Percentiles rank a stretch among this genome's conserved stretches.
Conservation (phyloP, 2,888 invertebrate species). For the Tetramorium bicarinatum region DNA sequence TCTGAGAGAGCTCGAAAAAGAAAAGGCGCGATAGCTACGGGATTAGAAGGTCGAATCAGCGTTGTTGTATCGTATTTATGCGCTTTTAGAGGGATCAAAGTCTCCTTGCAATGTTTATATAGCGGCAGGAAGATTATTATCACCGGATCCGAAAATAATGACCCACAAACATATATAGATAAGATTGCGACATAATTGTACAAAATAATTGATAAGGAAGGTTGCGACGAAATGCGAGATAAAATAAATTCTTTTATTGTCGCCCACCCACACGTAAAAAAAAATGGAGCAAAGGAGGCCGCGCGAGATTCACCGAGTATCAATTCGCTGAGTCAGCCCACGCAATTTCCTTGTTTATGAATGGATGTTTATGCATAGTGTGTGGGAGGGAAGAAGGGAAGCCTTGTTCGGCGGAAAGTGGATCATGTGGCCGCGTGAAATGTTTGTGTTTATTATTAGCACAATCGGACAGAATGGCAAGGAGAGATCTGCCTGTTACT, state of each 20-base stretch:
- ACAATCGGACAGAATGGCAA: background rate
- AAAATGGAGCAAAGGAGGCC: slow-evolving; percentile 17
- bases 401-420: slow-evolving; percentile 35
- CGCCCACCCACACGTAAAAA: background rate
- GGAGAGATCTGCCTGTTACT: slow-evolving; percentile 1
- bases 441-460: slow-evolving; percentile 48
- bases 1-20: background rate
- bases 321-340: slow-evolving; percentile 34
- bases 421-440: slow-evolving; percentile 27
- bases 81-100: slow-evolving; percentile 28
- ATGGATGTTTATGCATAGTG: slow-evolving; percentile 15
- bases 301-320: slow-evolving; percentile 33
- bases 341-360: slow-evolving; percentile 32
- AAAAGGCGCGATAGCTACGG: background rate
- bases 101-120: slow-evolving; percentile 7
- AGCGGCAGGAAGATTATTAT: slow-evolving; percentile 23
- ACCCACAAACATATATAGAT: slow-evolving; percentile 20
- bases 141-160: slow-evolving; percentile 9
- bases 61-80: slow-evolving; percentile 3
- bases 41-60: slow-evolving; percentile 21
- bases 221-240: background rate
- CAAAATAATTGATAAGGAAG: slow-evolving; percentile 10
- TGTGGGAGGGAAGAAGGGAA: slow-evolving; percentile 28
- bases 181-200: background rate
- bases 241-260: slow-evolving; percentile 18